phyloP scores from a whole-genome alignment of 2,113 vertebrate species.

The Ellobius talpinus region DNA sequence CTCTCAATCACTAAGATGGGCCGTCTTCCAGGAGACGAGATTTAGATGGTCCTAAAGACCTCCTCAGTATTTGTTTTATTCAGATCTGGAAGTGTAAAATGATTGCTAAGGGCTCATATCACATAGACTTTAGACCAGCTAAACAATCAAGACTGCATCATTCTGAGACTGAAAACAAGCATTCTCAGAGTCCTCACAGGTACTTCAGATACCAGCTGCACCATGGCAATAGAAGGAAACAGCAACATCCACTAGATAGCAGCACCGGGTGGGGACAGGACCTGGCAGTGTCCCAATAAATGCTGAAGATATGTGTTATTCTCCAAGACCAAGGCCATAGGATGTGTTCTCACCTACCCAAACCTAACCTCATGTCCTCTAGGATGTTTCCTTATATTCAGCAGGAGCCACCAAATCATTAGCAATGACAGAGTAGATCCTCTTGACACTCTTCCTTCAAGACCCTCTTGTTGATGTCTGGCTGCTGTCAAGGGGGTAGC shows the following conservation, averaged over 20 bases:
- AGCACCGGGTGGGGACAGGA: background rate
- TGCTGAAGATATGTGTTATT: background rate
- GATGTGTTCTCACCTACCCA: background rate
- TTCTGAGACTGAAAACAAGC: background rate
- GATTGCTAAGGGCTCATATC: background rate
- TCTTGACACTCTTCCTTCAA: background rate
- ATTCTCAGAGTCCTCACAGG: background rate
- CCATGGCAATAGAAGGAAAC: background rate
- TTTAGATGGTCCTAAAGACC: background rate
- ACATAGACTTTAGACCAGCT: background rate
- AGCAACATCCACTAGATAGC: background rate
- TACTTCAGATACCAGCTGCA: background rate
- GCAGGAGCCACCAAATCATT: background rate
- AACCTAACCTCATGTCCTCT: background rate
- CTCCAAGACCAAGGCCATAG: background rate
- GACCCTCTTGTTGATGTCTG: background rate
- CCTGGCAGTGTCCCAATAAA: background rate
- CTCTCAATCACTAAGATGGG: background rate
- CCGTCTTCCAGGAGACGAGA: background rate
- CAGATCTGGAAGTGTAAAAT: background rate
- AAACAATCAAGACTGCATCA: constrained; percentile 9
- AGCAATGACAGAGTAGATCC: background rate
- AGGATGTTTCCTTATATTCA: background rate
- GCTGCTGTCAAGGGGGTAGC: accelerated
- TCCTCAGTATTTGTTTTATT: background rate